A percentile compares a stretch with the other conserved stretches of the same genome.
Conservation (phyloP, 2,888 invertebrate genomes). For the Anthoptus insignis region DNA sequence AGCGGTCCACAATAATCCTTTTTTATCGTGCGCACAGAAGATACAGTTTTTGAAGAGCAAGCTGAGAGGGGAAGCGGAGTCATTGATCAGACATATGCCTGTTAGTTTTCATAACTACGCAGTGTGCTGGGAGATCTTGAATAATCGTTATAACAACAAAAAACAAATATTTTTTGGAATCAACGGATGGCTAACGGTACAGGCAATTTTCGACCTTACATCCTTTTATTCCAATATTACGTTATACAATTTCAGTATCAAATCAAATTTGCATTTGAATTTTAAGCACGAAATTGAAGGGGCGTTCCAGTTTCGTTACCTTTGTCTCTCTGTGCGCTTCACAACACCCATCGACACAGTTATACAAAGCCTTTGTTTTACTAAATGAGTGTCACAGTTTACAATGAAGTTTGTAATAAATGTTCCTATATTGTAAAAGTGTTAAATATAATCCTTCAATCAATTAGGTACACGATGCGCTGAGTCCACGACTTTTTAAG, state of each 20-base stretch:
- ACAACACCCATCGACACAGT: constrained; percentile 22
- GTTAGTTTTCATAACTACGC: too few relatives aligned
- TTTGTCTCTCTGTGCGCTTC: constrained; percentile 16
- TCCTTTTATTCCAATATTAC: not conserved
- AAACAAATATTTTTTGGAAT: not conserved
- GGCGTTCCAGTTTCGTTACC: constrained; percentile 16
- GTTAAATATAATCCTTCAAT: not conserved
- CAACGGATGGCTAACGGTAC: not conserved
- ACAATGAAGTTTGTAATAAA: constrained; percentile 5
- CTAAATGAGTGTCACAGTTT: constrained; percentile 16
- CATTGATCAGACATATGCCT: too few relatives aligned
- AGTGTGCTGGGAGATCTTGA: too few relatives aligned
- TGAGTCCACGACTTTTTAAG: too few relatives aligned
- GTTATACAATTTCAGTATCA: constrained; percentile 2
- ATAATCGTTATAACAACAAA: too few relatives aligned
- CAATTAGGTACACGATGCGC: too few relatives aligned
- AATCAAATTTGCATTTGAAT: constrained; percentile 18
- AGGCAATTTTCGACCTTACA: not conserved
- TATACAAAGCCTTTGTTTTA: constrained; percentile 23
- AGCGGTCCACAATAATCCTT: too few relatives aligned
- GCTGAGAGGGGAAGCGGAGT: too few relatives aligned
- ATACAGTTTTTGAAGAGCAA: too few relatives aligned
- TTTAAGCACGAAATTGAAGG: constrained; percentile 19
- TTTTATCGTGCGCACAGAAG: too few relatives aligned
- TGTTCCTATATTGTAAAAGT: not conserved